Evolutionary conservation across 2,113 vertebrate genomes (phyloP).

Genomic region (Gobio gobio): DNA sequence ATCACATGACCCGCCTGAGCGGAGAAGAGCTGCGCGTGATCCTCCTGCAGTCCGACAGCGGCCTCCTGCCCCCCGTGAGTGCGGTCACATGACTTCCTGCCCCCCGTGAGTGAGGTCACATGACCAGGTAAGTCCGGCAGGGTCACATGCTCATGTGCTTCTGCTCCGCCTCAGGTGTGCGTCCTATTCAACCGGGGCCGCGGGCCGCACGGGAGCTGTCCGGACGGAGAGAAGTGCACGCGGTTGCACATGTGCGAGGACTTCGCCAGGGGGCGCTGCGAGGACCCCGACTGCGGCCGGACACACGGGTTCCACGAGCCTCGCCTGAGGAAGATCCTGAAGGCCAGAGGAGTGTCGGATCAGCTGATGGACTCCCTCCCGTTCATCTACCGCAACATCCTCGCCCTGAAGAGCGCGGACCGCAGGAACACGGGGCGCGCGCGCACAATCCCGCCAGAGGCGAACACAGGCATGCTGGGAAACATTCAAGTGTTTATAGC

Average conservation of each 20-base stretch:
- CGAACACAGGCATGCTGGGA: too few relatives aligned
- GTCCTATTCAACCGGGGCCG: conserved; percentile 52
- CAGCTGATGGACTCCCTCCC: conserved; percentile 43
- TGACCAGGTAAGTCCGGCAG: background rate
- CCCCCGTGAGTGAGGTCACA: conserved; percentile 39
- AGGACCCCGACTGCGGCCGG: conserved; percentile 15
- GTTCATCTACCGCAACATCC: conserved; percentile 55
- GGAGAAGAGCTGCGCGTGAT: conserved; percentile 42
- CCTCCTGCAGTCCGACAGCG: conserved; percentile 47
- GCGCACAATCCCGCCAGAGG: too few relatives aligned
- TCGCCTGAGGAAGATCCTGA: conserved; percentile 26
- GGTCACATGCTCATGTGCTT: background rate
- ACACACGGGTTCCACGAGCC: conserved; percentile 57
- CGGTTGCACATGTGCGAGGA: conserved; percentile 60
- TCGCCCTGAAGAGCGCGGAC: conserved; percentile 32
- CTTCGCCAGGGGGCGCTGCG: conserved; percentile 53
- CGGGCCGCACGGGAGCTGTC: conserved; percentile 51
- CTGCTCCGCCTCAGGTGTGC: conserved; percentile 52
- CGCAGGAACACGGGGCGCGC: background rate
- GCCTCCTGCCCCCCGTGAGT: conserved; percentile 53
- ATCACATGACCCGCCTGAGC: conserved; percentile 37
- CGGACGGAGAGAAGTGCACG: conserved; percentile 45
- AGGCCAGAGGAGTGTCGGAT: conserved; percentile 31
- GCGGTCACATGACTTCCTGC: conserved; percentile 17
- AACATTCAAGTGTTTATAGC: too few relatives aligned